A percentile compares a stretch with the other conserved stretches of the same genome.
These are phyloP conservation scores for Centrocercus urophasianus DNA, from an alignment of 2,113 vertebrate species.

Conservation along the genomic window DNA sequence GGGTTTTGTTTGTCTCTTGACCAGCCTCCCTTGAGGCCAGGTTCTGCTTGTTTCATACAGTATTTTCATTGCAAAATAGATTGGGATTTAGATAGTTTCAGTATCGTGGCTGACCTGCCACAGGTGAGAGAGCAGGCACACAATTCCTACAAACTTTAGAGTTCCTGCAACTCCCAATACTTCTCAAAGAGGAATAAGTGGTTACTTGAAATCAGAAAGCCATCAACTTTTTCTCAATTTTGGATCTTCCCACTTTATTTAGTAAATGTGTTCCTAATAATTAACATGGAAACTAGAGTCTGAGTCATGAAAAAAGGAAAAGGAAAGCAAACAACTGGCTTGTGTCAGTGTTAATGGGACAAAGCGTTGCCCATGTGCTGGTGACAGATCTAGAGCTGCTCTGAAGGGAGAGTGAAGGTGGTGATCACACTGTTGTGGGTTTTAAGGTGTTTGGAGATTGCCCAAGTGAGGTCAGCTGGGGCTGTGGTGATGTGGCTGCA, in stretches of 20 bases:
- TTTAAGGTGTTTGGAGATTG: background rate
- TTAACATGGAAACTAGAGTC: background rate
- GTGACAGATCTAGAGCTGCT: background rate
- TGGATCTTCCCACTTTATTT: background rate
- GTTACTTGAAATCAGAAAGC: background rate
- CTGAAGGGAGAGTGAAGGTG: background rate
- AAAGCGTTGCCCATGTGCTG: background rate
- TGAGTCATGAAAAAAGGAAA: background rate
- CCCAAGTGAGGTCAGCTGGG: fast-evolving
- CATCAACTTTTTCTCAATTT: background rate
- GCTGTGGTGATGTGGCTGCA: background rate
- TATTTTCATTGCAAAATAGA: background rate
- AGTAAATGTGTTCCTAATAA: background rate
- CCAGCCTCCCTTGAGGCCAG: background rate
- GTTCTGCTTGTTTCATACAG: background rate
- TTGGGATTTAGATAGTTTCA: conserved; percentile 7
- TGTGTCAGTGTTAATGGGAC: background rate
- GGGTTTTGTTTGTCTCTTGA: background rate
- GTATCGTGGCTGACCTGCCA: background rate
- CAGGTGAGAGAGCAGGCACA: background rate
- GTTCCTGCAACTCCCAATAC: background rate
- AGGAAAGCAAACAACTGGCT: background rate
- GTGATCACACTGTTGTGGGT: background rate
- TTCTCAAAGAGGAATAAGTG: conserved; percentile 3
- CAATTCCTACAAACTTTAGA: background rate